Evolutionary conservation across 2,797 vertebrate genomes (phyloP).

Genomic region (Manis pentadactyla): DNA sequence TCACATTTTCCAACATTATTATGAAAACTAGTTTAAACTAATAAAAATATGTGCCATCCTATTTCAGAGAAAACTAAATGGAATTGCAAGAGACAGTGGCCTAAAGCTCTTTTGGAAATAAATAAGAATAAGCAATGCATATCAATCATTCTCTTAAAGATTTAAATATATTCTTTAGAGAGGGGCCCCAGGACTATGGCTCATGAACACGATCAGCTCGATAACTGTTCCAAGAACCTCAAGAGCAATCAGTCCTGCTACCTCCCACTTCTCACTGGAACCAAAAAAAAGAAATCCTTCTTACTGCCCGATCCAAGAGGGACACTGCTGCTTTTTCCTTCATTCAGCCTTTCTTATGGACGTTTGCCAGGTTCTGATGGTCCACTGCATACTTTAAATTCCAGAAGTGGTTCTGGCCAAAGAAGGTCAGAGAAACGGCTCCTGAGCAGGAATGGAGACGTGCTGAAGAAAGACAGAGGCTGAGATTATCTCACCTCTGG

Average conservation of each 20-base stretch:
- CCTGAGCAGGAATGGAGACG: background rate
- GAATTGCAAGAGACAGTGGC: background rate
- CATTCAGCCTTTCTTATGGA: background rate
- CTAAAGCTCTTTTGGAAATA: background rate
- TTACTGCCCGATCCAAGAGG: conserved; percentile 22
- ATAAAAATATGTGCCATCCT: conserved; percentile 18
- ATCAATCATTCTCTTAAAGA: background rate
- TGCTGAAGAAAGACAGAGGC: background rate
- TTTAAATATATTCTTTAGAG: background rate
- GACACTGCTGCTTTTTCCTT: conserved; percentile 17
- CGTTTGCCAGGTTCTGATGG: background rate
- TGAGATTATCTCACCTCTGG: background rate
- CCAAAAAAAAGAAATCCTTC: background rate
- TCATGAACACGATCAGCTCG: background rate
- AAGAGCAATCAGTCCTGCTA: background rate
- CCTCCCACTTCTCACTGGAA: background rate
- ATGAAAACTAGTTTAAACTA: conserved; percentile 7
- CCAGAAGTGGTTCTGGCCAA: background rate
- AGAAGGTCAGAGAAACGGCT: background rate
- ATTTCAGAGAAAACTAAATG: background rate
- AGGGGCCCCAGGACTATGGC: background rate
- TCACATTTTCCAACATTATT: background rate
- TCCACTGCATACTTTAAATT: conserved; percentile 1
- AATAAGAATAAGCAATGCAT: background rate
- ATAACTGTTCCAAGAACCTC: background rate